Conservation (phyloP, 2,797 vertebrate genomes). For the Dipus sagitta region DNA sequence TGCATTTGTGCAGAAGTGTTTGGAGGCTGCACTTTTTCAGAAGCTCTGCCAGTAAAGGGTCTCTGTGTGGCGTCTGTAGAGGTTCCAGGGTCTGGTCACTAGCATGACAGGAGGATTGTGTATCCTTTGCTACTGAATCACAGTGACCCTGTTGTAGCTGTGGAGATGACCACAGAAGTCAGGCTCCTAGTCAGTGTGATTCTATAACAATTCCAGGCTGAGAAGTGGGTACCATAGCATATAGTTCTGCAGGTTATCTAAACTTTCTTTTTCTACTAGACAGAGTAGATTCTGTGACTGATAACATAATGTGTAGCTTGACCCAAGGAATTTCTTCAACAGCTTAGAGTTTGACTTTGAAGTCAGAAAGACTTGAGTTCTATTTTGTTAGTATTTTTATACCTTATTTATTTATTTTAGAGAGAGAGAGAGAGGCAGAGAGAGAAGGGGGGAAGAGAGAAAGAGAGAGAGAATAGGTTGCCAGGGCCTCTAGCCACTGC, state of each 20-base stretch:
- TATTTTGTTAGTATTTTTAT: too few species aligned
- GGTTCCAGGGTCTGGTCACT: not conserved
- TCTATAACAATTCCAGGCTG: not conserved
- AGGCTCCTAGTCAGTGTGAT: not conserved
- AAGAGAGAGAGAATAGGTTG: too few species aligned
- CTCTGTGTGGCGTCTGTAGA: not conserved
- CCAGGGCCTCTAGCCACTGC: too few species aligned
- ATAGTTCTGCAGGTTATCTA: not conserved
- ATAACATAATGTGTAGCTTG: not conserved
- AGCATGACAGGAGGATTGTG: not conserved
- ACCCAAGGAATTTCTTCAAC: not conserved
- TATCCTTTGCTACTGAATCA: not conserved
- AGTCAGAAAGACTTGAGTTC: not conserved
- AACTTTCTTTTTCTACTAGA: conserved; percentile 20
- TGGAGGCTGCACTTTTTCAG: not conserved
- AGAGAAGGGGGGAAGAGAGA: too few species aligned
- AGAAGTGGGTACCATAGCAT: not conserved
- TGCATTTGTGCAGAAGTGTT: not conserved
- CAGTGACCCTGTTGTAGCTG: not conserved
- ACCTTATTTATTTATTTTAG: too few species aligned
- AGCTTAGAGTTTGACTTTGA: not conserved
- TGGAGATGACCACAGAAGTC: not conserved
- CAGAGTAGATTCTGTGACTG: not conserved
- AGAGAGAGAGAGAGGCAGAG: too few species aligned
- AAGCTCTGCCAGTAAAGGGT: not conserved